Base-by-base conservation (phyloP, 64 coral and sea anemone genomes). In the Cladopsammia gracilis region DNA sequence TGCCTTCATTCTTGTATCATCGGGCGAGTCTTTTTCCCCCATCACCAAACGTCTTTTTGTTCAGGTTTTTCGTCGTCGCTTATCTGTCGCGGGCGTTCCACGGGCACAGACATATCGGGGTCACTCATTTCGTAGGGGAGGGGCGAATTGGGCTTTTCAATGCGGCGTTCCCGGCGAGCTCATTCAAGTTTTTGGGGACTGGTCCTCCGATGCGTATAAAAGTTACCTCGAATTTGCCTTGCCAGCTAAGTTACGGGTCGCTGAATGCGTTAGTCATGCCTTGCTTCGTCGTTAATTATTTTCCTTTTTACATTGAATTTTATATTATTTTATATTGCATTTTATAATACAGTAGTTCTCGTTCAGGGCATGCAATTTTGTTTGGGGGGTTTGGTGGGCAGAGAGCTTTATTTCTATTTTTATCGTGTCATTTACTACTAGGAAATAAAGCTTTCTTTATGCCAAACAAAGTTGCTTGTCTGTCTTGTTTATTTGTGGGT, bases 111-210 rank as follows among this genome's bases (percentile, higher is more conserved):
- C 68, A 24, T 71, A 3, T 71, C 68, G 68, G 9, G 68, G 68
- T 9, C 68, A 71, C 18, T 71, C 68, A 14, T 71, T 71, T 71
- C 68, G 68, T 18, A 57, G 54, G 54, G 54, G 54, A 57, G 54
- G 54, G 54, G 54, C 43, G 22, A 25, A 72, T 57, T 57, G 54
- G 54, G 54, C 54, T 57, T 57, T 57, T 2, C 54, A 57, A 13
- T 57, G 54, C 13, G 54, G 0, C 7, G 54, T 57, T 0, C 54
- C 54, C 13, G 54, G 54, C 7, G 54, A 57, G 13, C 54, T 71
- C 25, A 86, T 86, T 69, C 82, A 86, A 42, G 43, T 86, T 16
- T 86, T 56, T 51, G 82, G 82, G 61, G 82, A 86, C 42, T 86
- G 83, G 83, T 23, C 64, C 14, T 86, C 83, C 16, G 62, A 86